These are phyloP conservation scores for Drosophila subsilvestris DNA, from an alignment of 2,888 invertebrate species.

Conservation along the genomic window DNA sequence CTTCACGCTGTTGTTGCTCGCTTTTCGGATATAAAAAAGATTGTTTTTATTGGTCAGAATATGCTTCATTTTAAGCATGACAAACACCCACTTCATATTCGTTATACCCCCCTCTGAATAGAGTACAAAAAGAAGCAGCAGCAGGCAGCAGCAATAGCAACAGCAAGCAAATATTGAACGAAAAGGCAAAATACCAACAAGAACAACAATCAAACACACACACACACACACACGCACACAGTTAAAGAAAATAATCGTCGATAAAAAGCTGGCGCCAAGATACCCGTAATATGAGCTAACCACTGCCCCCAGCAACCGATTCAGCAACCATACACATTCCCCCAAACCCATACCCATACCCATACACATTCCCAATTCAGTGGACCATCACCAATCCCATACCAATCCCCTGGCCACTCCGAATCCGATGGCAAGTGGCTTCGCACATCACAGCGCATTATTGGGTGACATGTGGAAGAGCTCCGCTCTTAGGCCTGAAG, in stretches of 20 bases:
- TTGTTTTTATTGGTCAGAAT: neutral
- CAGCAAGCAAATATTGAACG: conserved; percentile 76
- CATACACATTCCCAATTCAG: conserved; percentile 7
- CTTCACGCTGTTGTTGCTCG: no score
- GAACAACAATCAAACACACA: conserved; percentile 49
- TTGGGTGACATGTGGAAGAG: conserved; percentile 77
- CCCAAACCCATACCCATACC: neutral
- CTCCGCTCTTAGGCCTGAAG: conserved; percentile 67
- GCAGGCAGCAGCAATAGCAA: conserved; percentile 39
- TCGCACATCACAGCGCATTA: conserved; percentile 76
- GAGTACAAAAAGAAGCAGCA: neutral
- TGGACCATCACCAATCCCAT: conserved; percentile 3
- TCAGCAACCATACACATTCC: conserved; percentile 22
- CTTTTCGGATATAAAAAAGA: neutral
- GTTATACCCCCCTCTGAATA: conserved; percentile 26
- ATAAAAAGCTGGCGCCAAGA: conserved; percentile 78
- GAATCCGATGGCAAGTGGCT: conserved; percentile 65
- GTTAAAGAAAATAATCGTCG: conserved; percentile 75
- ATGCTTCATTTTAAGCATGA: neutral
- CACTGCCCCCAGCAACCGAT: conserved; percentile 59
- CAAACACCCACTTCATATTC: conserved; percentile 18
- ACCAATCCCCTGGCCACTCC: conserved; percentile 28
- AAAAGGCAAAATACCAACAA: conserved; percentile 50
- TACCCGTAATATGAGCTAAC: conserved; percentile 79
- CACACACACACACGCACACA: conserved; percentile 37